Base-by-base conservation (phyloP, 2,797 vertebrate species). In the Rhinoraja longicauda region DNA sequence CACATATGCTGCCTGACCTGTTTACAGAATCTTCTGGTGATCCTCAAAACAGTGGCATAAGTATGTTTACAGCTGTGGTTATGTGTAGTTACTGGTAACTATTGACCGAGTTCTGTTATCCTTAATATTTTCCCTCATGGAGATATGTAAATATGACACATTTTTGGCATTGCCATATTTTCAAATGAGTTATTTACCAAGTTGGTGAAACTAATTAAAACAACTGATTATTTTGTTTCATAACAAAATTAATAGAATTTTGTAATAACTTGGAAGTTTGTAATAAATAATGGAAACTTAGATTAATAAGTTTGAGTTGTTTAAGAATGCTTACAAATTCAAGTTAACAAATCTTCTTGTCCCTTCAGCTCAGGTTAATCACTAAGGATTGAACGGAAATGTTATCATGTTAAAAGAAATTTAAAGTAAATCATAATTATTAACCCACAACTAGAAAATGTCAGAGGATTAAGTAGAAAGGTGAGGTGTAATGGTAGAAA, bases 341-440 rank as follows among this genome's bases (percentile, higher is more conserved):
- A 13, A 82, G 29, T 82, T 9, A 82, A 26, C 45, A 57, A 9
- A 53, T 82, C 53, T 82, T 26, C 45, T 9, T 24, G 26, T 53
- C 21, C 79, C 53, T 84, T 84, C 81, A 59, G 53, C 57, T 59
- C 57, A 62, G 53, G 26, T 17, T 21, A 36, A 15, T 5, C n/a
- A 78, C 19, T 10, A 32, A 81, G 19, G 21, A 53, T 62, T 84
- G 53, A 81, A 84, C 26, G 24, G 12, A 75, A 81, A 81, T 81
- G 21, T 81, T 24, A 81, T 45, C 3, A 53, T 2, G 0, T 12
- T 81, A 45, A 81, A 81, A 53, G 36, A 26, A 1, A 81, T 53
- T 81, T 53, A 53, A 53, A 81, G 39, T 19, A 53, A 77, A 77
- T 77, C 76, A 77, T 24, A 81, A 81, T 81, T 81, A 81, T 81